Conservation (phyloP, 2,797 vertebrate species). For the Chelon labrosus region DNA sequence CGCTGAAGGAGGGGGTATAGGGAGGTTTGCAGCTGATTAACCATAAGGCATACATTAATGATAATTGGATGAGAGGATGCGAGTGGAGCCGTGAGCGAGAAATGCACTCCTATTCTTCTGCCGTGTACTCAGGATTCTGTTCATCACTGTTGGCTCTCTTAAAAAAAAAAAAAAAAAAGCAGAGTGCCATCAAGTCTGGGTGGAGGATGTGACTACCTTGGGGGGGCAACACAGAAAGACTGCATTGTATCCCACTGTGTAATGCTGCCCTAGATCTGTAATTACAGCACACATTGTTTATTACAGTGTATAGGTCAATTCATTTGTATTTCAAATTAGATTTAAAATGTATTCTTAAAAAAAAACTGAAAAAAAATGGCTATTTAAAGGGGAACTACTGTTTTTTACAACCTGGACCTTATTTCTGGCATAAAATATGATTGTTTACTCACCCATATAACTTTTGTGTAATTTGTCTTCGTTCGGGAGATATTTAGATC, state of each 20-base stretch:
- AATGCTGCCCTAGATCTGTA: constrained; percentile 69
- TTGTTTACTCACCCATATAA: too few relatives aligned
- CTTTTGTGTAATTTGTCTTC: too few relatives aligned
- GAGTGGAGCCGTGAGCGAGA: constrained; percentile 71
- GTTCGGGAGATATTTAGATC: too few relatives aligned
- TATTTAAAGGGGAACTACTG: too few relatives aligned
- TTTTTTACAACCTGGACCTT: too few relatives aligned
- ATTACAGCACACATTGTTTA: constrained; percentile 59
- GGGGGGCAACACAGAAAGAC: constrained; percentile 46
- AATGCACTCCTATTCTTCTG: constrained; percentile 48
- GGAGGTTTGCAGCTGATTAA: constrained; percentile 83
- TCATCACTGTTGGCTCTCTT: constrained; percentile 50
- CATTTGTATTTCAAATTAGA: constrained; percentile 36
- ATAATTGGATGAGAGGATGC: constrained; percentile 81
- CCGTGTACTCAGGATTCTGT: constrained; percentile 47
- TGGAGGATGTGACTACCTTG: constrained; percentile 56
- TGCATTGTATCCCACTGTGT: constrained; percentile 49
- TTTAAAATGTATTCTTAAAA: constrained; percentile 9
- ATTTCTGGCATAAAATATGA: too few relatives aligned
- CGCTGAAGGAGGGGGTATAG: constrained; percentile 57
- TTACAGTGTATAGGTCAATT: constrained; percentile 42
- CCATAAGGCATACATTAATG: constrained; percentile 83
- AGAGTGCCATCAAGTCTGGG: constrained; percentile 47
- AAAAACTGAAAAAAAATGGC: too few relatives aligned
- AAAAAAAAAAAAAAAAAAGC: constrained; percentile 37